Conservation (phyloP, 2,113 vertebrate species). For the Procavia capensis region DNA sequence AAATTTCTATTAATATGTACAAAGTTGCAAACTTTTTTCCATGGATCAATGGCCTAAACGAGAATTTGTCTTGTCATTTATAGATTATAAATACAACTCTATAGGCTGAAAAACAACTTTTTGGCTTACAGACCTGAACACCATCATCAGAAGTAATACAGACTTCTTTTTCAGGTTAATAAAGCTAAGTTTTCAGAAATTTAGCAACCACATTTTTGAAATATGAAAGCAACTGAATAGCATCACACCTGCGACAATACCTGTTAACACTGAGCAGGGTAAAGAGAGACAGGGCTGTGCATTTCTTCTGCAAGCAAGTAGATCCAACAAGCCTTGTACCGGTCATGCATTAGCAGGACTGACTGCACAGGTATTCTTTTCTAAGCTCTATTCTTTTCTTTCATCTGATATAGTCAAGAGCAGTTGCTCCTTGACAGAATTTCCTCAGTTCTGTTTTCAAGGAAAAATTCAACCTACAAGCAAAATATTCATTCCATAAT, state of each 20-base stretch:
- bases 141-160: conserved; percentile 50
- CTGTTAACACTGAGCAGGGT: conserved; percentile 45
- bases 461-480: conserved; percentile 57
- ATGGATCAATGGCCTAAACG: not conserved
- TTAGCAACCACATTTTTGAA: conserved; percentile 82
- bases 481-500: not conserved
- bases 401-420: conserved; percentile 73
- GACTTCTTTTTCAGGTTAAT: conserved; percentile 56
- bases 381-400: conserved; percentile 58
- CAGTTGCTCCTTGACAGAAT: conserved; percentile 66
- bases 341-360: conserved; percentile 76
- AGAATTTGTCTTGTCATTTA: not conserved
- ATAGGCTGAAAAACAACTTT: not conserved
- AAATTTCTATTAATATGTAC: not conserved
- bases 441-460: conserved; percentile 61
- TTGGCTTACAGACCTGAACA: conserved; percentile 56
- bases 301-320: conserved; percentile 79
- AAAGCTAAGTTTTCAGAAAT: conserved; percentile 57
- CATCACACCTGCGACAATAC: conserved; percentile 38
- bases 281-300: conserved; percentile 47
- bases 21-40: not conserved
- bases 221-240: conserved; percentile 72
- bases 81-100: not conserved
- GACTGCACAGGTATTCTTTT: conserved; percentile 81
- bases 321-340: conserved; percentile 82